These are phyloP conservation scores for Ericerus pela DNA, from an alignment of 1,140 invertebrate species.

Conservation along the genomic window DNA sequence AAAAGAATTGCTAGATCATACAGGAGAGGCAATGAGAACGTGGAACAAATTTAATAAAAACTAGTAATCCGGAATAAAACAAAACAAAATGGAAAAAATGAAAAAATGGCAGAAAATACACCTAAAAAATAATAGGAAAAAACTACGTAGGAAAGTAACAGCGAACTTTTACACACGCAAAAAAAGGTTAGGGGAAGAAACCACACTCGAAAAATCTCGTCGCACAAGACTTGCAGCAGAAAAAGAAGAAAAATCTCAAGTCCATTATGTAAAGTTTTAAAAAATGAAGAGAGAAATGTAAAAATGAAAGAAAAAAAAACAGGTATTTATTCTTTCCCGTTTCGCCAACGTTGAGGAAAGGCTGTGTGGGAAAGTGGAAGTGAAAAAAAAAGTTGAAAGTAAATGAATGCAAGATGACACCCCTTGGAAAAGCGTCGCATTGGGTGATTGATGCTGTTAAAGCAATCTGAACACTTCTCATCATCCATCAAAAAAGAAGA, in stretches of 20 bases:
- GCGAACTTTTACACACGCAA: too few species aligned
- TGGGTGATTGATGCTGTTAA: conserved; percentile 9
- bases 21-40: too few species aligned
- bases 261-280: conserved; percentile 12
- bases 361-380: background rate
- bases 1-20: too few species aligned
- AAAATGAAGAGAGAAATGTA: conserved; percentile 8
- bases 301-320: background rate
- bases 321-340: background rate
- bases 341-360: background rate
- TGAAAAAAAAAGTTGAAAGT: background rate
- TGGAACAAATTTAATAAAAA: too few species aligned
- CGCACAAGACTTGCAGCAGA: background rate
- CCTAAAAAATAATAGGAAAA: too few species aligned
- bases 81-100: too few species aligned
- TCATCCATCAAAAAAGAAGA: conserved; percentile 10
- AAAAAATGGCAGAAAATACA: too few species aligned
- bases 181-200: background rate
- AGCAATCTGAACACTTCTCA: conserved; percentile 9
- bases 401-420: conserved; percentile 12
- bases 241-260: background rate
- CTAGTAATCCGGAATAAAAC: too few species aligned
- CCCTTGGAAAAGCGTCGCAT: conserved; percentile 1
- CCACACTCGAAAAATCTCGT: background rate
- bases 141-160: too few species aligned